Percentiles rank a stretch among this genome's conserved stretches.
Evolutionary conservation across 1,140 invertebrate species (phyloP).

Genomic region (Ptiloglossa arizonensis): DNA sequence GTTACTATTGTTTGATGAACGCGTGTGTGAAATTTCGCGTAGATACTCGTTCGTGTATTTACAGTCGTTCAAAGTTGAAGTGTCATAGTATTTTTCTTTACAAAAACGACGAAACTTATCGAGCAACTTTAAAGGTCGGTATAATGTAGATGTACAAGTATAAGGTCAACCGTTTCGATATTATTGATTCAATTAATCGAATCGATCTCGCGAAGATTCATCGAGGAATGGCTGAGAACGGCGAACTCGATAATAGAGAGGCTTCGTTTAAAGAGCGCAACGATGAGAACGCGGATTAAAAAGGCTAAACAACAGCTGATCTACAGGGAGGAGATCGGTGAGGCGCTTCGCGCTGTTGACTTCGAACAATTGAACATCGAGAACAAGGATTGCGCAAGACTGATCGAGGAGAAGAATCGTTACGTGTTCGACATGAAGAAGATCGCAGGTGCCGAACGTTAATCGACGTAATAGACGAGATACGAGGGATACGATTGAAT

Average conservation of each 20-base stretch:
- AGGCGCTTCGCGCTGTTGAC: constrained; percentile 80
- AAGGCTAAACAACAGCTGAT: constrained; percentile 80
- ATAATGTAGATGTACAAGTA: too few species aligned
- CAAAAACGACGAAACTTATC: too few species aligned
- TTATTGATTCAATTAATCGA: too few species aligned
- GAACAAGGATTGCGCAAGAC: constrained; percentile 78
- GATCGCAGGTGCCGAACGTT: constrained; percentile 75
- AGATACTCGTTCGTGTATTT: too few species aligned
- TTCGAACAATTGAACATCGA: constrained; percentile 83
- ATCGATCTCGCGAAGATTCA: constrained; percentile 70
- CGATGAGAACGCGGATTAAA: constrained; percentile 79
- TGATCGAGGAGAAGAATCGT: constrained; percentile 79
- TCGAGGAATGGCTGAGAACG: constrained; percentile 81
- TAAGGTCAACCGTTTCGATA: too few species aligned
- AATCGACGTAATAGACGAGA: neutral
- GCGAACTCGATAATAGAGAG: constrained; percentile 80
- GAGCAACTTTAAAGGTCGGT: too few species aligned
- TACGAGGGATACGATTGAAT: neutral
- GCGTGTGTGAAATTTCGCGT: too few species aligned
- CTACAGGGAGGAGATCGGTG: constrained; percentile 80
- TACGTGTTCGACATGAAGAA: constrained; percentile 80
- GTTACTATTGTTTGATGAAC: too few species aligned
- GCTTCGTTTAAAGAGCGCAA: constrained; percentile 80
- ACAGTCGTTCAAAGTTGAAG: too few species aligned
- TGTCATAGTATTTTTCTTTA: too few species aligned